These are phyloP conservation scores for Heliconius erato DNA, from an alignment of 2,888 invertebrate species.

Conservation along the genomic window DNA sequence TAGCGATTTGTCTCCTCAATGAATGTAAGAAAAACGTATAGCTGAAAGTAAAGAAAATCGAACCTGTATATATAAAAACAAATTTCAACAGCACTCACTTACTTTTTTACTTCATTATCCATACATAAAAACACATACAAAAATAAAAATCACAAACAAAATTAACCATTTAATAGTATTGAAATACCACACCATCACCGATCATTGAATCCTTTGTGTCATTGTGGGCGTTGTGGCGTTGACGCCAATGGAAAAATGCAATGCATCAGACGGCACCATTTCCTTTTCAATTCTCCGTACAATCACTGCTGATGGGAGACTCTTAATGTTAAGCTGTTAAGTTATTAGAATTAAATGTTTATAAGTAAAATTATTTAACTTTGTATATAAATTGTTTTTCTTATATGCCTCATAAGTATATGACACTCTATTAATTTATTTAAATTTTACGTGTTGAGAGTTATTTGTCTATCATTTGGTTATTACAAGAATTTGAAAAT, in stretches of 20 bases:
- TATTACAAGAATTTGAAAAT: too few species aligned
- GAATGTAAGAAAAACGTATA: neutral
- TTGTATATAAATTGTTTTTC: too few species aligned
- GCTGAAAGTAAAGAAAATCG: neutral
- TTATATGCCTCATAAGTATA: too few species aligned
- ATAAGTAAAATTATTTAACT: neutral
- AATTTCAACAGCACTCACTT: neutral
- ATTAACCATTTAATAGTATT: slow-evolving; percentile 23
- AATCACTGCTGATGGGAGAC: slow-evolving; percentile 31
- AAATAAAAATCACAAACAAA: neutral
- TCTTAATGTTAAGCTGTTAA: neutral
- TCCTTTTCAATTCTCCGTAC: slow-evolving; percentile 61
- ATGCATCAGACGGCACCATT: slow-evolving; percentile 67
- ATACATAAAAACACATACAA: neutral
- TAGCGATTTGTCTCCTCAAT: neutral
- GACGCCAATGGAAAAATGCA: slow-evolving; percentile 76
- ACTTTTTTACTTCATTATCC: neutral
- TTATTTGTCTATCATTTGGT: too few species aligned
- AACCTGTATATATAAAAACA: neutral
- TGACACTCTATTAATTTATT: too few species aligned
- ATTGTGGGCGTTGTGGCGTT: slow-evolving; percentile 56
- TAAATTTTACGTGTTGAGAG: too few species aligned
- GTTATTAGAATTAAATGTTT: neutral
- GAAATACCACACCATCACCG: slow-evolving; percentile 34
- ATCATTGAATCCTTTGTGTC: slow-evolving; percentile 51